phyloP scores from a whole-genome alignment of 1,140 invertebrate genomes.

The Microplitis mediator region DNA sequence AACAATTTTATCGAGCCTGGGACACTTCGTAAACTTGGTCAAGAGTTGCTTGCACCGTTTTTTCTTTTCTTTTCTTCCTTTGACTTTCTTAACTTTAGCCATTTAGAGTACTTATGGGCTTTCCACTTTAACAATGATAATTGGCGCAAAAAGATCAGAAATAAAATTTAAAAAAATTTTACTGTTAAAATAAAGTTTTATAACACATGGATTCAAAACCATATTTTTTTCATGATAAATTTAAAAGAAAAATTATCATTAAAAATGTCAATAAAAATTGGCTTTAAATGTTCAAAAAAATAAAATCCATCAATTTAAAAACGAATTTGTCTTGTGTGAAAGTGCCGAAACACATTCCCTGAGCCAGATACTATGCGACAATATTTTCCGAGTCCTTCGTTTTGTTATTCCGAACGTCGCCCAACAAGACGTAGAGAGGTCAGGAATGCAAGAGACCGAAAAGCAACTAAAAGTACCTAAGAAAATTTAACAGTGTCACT shows the following conservation, averaged over 20 bases:
- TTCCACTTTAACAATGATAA: slow-evolving; percentile 2
- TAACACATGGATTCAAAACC: no score
- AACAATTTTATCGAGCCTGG: slow-evolving; percentile 55
- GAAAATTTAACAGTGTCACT: slow-evolving; percentile 16
- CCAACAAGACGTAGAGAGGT: slow-evolving; percentile 4
- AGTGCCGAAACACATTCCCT: no score
- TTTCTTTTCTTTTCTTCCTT: slow-evolving; percentile 39
- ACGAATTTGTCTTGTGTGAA: no score
- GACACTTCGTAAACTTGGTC: slow-evolving; percentile 50
- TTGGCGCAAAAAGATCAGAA: neutral
- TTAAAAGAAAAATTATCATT: no score
- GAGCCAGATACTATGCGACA: neutral
- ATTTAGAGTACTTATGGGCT: slow-evolving; percentile 43
- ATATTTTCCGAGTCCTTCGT: neutral
- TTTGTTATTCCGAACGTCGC: slow-evolving; percentile 24
- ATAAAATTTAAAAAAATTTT: neutral
- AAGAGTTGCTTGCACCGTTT: slow-evolving; percentile 33
- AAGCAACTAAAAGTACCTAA: slow-evolving; percentile 2
- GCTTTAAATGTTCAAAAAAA: no score
- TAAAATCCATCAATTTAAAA: no score
- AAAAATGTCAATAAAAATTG: no score
- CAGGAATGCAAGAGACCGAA: slow-evolving; percentile 23
- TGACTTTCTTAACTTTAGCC: slow-evolving; percentile 47
- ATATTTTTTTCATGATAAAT: no score
- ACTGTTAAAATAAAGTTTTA: neutral